Evolutionary conservation across 2,113 vertebrate genomes (phyloP).

Genomic region (Gambusia affinis): DNA sequence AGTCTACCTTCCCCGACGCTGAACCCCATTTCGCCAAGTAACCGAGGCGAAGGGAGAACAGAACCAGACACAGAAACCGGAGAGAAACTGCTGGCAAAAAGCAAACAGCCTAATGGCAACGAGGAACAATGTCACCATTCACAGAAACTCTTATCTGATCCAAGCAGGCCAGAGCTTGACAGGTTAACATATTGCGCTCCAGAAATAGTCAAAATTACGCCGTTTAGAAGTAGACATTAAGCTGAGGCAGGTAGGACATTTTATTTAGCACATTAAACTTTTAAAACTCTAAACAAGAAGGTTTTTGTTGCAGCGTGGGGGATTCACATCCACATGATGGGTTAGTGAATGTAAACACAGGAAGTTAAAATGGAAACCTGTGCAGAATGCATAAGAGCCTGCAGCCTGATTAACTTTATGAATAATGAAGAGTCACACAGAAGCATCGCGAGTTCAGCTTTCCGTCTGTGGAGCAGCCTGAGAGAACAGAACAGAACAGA

Average conservation of each 20-base stretch:
- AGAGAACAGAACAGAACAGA: slow-evolving; percentile 1
- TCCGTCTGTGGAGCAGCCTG: slow-evolving; percentile 3
- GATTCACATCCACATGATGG: background rate
- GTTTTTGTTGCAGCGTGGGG: slow-evolving; percentile 13
- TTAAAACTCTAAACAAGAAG: background rate
- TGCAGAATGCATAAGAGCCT: slow-evolving; percentile 8
- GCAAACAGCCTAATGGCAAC: slow-evolving; percentile 2
- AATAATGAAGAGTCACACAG: slow-evolving; percentile 36
- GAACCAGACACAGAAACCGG: slow-evolving; percentile 17
- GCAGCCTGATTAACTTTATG: slow-evolving; percentile 30
- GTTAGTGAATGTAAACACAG: slow-evolving; percentile 1
- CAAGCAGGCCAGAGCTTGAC: slow-evolving; percentile 24
- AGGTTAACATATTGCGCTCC: slow-evolving; percentile 15
- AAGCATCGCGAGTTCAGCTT: background rate
- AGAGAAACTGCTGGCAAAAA: slow-evolving; percentile 20
- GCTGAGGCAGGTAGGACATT: slow-evolving; percentile 14
- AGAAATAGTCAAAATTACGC: slow-evolving; percentile 45
- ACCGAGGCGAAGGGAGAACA: background rate
- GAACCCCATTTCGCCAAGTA: slow-evolving; percentile 7
- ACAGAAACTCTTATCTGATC: slow-evolving; percentile 52
- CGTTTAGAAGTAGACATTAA: background rate
- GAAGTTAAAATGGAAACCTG: background rate
- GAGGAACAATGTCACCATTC: slow-evolving; percentile 57
- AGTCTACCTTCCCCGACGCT: background rate
- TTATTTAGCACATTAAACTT: background rate